Evolutionary conservation across 2,113 vertebrate genomes (phyloP).

Genomic region (Prietella phreatophila): DNA sequence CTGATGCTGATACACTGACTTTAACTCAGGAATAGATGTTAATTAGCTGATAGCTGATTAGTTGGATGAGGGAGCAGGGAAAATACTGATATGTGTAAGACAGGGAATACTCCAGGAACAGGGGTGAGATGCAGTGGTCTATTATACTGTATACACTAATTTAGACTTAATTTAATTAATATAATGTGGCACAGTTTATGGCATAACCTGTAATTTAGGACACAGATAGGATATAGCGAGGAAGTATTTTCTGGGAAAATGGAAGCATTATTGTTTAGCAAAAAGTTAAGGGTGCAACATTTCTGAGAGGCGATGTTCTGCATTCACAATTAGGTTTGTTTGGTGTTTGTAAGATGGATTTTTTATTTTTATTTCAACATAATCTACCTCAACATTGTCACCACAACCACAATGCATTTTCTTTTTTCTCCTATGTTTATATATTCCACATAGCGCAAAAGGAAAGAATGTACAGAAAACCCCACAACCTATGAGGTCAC

Average conservation of each 20-base stretch:
- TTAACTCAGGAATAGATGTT: neutral
- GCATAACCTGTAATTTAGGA: too few species aligned
- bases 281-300: neutral
- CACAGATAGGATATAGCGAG: neutral
- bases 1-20: neutral
- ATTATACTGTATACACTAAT: neutral
- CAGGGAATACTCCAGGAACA: neutral
- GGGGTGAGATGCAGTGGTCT: neutral
- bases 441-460: neutral
- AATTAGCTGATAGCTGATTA: neutral
- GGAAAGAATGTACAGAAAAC: slow-evolving; percentile 7
- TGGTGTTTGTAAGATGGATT: neutral
- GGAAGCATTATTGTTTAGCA: neutral
- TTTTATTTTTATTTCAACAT: neutral
- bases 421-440: neutral
- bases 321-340: neutral
- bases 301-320: neutral
- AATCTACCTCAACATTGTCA: neutral
- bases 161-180: neutral
- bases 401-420: slow-evolving; percentile 7
- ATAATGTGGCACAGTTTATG: neutral
- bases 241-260: neutral
- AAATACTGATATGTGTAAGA: neutral
- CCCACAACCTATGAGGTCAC: slow-evolving; percentile 1
- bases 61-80: neutral